Conservation (phyloP, 37 sponge, comb jelly and placozoan species). For the Spongilla lacustris region DNA sequence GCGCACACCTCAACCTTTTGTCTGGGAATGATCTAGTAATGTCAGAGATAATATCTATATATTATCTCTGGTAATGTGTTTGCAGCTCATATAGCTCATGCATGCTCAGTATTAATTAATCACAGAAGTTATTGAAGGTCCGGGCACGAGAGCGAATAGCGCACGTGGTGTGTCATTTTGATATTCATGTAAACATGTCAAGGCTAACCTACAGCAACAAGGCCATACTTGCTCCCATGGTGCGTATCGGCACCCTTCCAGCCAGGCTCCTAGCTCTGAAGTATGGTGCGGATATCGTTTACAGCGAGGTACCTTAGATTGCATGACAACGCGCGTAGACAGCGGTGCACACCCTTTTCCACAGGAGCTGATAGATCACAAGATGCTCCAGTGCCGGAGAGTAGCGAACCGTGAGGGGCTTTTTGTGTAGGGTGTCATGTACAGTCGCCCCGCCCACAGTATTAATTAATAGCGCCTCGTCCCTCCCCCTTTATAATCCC, state of each 20-base stretch:
- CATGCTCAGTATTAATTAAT: no score
- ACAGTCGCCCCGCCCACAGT: no score
- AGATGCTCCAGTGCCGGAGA: constrained; percentile 75
- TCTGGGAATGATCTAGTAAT: no score
- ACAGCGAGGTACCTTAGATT: constrained; percentile 74
- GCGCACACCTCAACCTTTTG: no score
- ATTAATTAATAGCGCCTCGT: no score
- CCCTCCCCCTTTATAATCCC: no score
- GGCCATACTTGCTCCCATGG: constrained; percentile 96
- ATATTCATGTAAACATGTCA: not conserved
- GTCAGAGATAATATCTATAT: no score
- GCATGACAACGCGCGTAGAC: not conserved
- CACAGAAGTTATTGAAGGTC: no score
- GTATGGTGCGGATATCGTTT: constrained; percentile 97
- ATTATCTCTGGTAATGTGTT: no score
- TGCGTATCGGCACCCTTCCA: constrained; percentile 93
- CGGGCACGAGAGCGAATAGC: no score
- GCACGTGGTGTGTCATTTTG: no score
- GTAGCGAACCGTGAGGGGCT: constrained; percentile 67
- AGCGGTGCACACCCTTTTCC: not conserved
- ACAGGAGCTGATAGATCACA: constrained; percentile 91
- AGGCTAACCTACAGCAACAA: constrained; percentile 67
- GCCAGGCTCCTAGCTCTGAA: constrained; percentile 80
- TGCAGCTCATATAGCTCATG: no score
- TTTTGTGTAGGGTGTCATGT: not conserved